Evolutionary conservation across 2,888 invertebrate species (phyloP).

Genomic region (Achlya flavicornis): DNA sequence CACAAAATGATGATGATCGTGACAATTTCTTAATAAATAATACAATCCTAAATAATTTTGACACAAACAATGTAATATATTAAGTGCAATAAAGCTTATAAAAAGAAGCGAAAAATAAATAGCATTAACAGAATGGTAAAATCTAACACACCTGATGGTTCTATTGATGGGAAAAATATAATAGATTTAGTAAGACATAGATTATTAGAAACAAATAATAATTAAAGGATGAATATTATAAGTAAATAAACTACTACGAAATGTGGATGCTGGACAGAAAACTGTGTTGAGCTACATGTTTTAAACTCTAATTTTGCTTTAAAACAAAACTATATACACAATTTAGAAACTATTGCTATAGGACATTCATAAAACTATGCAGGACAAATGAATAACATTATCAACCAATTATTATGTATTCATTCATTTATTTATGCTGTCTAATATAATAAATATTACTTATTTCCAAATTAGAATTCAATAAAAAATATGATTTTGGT

Average conservation of each 20-base stretch:
- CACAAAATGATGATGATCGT: conserved; percentile 42
- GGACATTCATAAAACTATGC: conserved; percentile 18
- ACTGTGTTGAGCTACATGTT: conserved; percentile 40
- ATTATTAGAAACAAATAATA: conserved; percentile 13
- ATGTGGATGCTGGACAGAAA: conserved; percentile 43
- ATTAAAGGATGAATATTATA: conserved; percentile 23
- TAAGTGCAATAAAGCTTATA: conserved; percentile 62
- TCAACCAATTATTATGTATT: background rate
- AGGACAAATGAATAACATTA: background rate
- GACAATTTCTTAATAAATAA: conserved; percentile 34
- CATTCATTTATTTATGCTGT: background rate
- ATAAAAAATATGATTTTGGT: background rate
- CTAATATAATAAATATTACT: too few species aligned
- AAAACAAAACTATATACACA: conserved; percentile 10
- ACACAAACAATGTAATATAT: conserved; percentile 32
- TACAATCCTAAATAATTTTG: conserved; percentile 35
- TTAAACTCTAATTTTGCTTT: conserved; percentile 8
- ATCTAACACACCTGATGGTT: conserved; percentile 50
- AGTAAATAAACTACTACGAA: conserved; percentile 38
- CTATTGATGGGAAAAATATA: conserved; percentile 43
- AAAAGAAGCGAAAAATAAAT: conserved; percentile 64
- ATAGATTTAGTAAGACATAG: conserved; percentile 18
- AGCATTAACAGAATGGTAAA: conserved; percentile 51
- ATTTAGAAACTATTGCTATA: conserved; percentile 15
- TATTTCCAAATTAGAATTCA: too few species aligned